Percentiles rank a stretch among this genome's conserved stretches.
Conservation (phyloP, 2,113 vertebrate species). For the Anhinga anhinga region DNA sequence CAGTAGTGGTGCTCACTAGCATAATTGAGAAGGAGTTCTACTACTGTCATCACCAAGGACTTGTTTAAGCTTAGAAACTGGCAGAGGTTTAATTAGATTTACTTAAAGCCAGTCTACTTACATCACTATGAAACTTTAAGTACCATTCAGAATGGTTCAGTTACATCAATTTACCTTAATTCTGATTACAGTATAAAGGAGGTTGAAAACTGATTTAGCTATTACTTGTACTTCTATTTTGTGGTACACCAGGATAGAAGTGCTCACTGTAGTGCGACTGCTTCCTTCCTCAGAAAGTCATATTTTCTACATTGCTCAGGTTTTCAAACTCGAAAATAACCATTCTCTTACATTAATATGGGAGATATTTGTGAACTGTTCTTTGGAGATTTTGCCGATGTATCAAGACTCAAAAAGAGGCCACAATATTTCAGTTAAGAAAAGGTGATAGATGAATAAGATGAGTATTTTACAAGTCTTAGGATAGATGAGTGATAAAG, state of each 20-base stretch:
- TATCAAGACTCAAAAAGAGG: background rate
- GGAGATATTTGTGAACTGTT: background rate
- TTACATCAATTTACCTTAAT: background rate
- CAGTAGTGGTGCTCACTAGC: background rate
- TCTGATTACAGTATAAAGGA: background rate
- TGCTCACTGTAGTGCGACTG: background rate
- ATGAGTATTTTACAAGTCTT: background rate
- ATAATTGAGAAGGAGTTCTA: background rate
- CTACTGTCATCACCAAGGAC: background rate
- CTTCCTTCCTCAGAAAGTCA: background rate
- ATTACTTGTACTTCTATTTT: background rate
- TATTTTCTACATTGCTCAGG: background rate
- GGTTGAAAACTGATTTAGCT: background rate
- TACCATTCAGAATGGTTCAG: background rate
- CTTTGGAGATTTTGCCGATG: background rate
- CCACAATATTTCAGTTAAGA: background rate
- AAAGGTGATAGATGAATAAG: background rate
- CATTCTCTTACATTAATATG: background rate
- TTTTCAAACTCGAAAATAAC: background rate
- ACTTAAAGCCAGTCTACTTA: background rate
- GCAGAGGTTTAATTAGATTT: background rate
- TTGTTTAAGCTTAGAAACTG: background rate
- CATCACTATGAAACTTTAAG: background rate
- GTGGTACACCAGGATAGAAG: background rate
- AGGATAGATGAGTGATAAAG: background rate